Evolutionary conservation across 2,888 invertebrate genomes (phyloP), one percentile per base, ranked within the genome.

Genomic region (Protonemura montana): DNA sequence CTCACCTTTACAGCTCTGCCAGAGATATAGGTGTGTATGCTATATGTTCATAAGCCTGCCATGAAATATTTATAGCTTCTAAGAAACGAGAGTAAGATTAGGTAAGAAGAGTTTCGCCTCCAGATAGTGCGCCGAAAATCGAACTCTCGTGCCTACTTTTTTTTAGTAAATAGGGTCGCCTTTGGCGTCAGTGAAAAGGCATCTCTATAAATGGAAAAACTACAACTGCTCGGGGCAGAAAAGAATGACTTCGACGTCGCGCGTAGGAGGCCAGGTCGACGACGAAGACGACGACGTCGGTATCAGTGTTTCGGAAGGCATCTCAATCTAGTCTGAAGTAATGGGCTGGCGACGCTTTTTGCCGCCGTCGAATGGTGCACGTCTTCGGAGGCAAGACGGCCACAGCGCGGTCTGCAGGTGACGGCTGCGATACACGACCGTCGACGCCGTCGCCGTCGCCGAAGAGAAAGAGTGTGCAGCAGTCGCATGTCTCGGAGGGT

Each of bases 141-240:
- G 59, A 59, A 59, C 59, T 10, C 21, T 59, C 59, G 1, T 59
- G 59, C 59, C 6, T 59, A 59, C 35, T 35, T 59, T 35, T 35
- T 35, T 35, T 3, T 59, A 10, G 59, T 16, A 59, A 59, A 59
- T 59, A 59, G 59, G 59, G 59, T 59, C 35, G 35, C 59, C 59
- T n/a, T n/a, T n/a, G n/a, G 59, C 1, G 21, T 13, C 7, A 2
- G 21, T 21, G 21, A 16, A 59, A 16, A 59, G 59, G 21, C 59
- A 59, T 59, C 59, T 59, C 59, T 59, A 59, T 59, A 59, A 59
- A 59, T 59, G 59, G 59, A 59, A 59, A n/a, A 59, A 59, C 59
- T 59, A 59, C 59, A 59, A 59, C 59, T 59, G 59, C 59, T 59
- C 21, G 16, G 59, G 59, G 59, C 59, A 59, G 59, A 59, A 59